Evolutionary conservation across 2,113 vertebrate species (phyloP).

Genomic region (Epinephelus cyanopodus): DNA sequence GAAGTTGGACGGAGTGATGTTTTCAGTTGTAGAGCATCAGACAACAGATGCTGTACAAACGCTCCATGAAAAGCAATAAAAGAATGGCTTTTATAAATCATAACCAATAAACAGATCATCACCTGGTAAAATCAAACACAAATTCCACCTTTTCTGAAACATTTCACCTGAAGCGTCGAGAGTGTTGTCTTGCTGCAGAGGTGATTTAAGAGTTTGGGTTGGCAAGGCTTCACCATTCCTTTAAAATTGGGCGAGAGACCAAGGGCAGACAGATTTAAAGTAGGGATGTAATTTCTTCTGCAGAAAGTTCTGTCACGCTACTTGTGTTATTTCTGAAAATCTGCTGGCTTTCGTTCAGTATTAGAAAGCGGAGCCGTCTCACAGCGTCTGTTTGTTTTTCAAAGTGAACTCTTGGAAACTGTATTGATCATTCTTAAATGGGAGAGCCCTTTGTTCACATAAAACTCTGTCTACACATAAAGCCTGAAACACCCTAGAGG

Average conservation of each 20-base stretch:
- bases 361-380: constrained; percentile 9
- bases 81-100: constrained; percentile 40
- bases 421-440: neutral
- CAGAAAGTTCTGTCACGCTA: constrained; percentile 37
- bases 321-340: constrained; percentile 45
- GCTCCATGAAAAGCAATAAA: constrained; percentile 35
- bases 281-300: constrained; percentile 55
- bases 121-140: constrained; percentile 26
- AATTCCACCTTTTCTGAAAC: constrained; percentile 39
- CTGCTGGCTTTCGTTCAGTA: neutral
- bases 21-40: constrained; percentile 28
- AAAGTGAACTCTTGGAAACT: constrained; percentile 5
- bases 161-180: constrained; percentile 39
- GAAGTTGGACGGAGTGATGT: neutral
- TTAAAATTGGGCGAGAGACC: constrained; percentile 51
- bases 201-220: constrained; percentile 62
- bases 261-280: constrained; percentile 58
- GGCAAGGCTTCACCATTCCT: constrained; percentile 46
- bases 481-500: neutral
- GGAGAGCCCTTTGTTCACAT: neutral
- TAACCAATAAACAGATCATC: constrained; percentile 50
- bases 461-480: neutral
- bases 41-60: constrained; percentile 9
- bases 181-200: constrained; percentile 38
- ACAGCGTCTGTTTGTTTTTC: constrained; percentile 27